These are phyloP conservation scores for Mionectes macconnelli DNA, from an alignment of 2,113 vertebrate genomes.

Conservation along the genomic window DNA sequence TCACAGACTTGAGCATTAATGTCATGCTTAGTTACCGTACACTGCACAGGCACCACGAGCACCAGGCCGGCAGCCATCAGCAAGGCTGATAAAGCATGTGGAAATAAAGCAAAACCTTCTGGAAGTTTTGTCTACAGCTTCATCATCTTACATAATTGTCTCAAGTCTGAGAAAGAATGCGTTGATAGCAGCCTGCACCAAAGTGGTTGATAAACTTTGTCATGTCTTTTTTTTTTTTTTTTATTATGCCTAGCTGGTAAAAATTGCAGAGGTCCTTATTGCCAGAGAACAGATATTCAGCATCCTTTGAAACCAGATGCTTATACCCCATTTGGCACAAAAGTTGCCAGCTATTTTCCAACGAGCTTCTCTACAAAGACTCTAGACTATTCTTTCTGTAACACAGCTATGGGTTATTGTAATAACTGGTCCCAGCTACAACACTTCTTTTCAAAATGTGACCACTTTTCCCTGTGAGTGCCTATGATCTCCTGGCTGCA, in stretches of 20 bases:
- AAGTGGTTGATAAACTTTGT: neutral
- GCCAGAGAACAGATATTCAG: neutral
- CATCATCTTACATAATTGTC: neutral
- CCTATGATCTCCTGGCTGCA: neutral
- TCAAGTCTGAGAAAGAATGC: neutral
- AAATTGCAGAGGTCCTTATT: neutral
- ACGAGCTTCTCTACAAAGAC: neutral
- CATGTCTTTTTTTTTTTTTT: neutral
- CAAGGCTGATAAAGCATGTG: neutral
- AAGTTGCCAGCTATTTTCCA: neutral
- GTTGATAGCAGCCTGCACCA: neutral
- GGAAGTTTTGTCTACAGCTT: neutral
- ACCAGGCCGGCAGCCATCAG: neutral
- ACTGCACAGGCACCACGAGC: neutral
- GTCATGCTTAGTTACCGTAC: neutral
- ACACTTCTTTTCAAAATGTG: neutral
- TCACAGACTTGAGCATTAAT: constrained; percentile 13
- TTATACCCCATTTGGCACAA: neutral
- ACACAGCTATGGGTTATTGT: neutral
- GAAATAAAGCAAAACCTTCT: neutral
- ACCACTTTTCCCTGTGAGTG: neutral
- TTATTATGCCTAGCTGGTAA: neutral
- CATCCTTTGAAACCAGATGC: neutral
- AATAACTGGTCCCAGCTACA: neutral
- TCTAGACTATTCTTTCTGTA: neutral